Conservation (phyloP, 2,888 invertebrate genomes). For the Cecidostiba fungosa region DNA sequence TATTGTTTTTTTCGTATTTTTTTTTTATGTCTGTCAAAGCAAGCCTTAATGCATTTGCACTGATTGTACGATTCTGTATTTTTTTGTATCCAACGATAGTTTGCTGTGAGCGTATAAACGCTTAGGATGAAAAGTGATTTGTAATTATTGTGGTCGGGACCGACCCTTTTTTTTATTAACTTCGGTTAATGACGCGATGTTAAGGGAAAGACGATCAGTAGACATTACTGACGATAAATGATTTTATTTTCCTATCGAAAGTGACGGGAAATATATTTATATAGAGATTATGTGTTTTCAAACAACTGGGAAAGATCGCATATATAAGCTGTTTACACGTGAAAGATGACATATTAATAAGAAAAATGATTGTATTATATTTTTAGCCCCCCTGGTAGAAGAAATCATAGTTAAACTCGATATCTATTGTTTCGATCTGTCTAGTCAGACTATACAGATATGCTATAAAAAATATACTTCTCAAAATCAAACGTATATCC, state of each 20-base stretch:
- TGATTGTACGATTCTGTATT: background rate
- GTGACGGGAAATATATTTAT: background rate
- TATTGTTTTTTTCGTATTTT: conserved; percentile 17
- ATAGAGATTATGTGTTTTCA: background rate
- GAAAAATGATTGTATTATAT: background rate
- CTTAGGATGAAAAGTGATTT: conserved; percentile 16
- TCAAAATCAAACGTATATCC: background rate
- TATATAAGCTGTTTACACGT: conserved; percentile 11
- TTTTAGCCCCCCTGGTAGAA: background rate
- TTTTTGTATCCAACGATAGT: conserved; percentile 28
- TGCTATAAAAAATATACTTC: background rate
- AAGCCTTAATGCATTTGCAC: conserved; percentile 49
- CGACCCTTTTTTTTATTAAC: background rate
- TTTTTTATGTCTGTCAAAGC: conserved; percentile 25
- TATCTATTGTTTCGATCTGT: background rate
- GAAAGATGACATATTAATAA: background rate
- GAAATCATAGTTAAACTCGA: background rate
- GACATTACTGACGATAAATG: background rate
- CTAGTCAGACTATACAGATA: background rate
- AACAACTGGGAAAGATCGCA: background rate
- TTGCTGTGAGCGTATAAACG: conserved; percentile 32
- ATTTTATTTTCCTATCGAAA: background rate
- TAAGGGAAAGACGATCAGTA: background rate
- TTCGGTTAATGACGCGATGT: background rate
- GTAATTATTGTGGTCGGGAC: background rate